phyloP scores from a whole-genome alignment of 2,113 vertebrate species.

The Strix aluco region DNA sequence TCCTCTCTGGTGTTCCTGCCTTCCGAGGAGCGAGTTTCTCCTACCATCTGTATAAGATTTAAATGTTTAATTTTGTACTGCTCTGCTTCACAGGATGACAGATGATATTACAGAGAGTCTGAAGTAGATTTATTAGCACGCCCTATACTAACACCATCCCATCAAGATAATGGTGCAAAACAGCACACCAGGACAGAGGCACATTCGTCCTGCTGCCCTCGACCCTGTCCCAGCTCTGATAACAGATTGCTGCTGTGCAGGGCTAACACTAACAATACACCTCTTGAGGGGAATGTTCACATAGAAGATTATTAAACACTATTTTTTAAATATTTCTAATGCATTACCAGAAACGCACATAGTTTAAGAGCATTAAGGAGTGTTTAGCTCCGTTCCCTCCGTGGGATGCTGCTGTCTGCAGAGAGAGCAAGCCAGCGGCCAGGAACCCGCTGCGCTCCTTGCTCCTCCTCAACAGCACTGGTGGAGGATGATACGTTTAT shows the following conservation, averaged over 20 bases:
- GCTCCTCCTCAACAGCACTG: background rate
- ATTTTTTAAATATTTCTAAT: background rate
- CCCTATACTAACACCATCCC: background rate
- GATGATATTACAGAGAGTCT: background rate
- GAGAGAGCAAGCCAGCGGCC: background rate
- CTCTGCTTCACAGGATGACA: background rate
- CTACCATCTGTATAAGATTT: background rate
- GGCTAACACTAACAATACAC: background rate
- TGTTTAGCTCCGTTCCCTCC: background rate
- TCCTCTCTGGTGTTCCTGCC: background rate
- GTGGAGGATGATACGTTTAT: background rate
- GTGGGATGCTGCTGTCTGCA: background rate
- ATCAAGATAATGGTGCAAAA: background rate
- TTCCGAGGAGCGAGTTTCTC: background rate
- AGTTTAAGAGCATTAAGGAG: background rate
- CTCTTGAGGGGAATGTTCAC: background rate
- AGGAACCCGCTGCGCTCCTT: fast-evolving
- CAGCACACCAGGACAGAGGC: background rate
- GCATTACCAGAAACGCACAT: background rate
- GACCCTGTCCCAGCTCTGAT: background rate
- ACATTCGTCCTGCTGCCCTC: background rate
- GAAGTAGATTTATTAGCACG: background rate
- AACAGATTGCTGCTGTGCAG: fast-evolving
- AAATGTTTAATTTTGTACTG: background rate
- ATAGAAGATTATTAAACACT: background rate